A percentile compares a stretch with the other conserved stretches of the same genome.
phyloP scores from a whole-genome alignment of 2,113 vertebrate genomes.

The Chrysemys picta region DNA sequence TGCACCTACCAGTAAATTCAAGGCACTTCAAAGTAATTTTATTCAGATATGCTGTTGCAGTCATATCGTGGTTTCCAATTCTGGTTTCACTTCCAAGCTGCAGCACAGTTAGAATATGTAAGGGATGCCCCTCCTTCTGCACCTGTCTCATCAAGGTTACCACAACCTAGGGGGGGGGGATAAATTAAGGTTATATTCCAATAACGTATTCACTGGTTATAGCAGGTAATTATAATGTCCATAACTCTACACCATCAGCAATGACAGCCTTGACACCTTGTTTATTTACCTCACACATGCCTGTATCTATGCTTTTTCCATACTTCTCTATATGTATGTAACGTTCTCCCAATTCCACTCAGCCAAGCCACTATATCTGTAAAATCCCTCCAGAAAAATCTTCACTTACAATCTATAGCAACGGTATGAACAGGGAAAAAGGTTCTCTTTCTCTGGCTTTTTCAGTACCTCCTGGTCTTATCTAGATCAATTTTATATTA shows the following conservation, averaged over 20 bases:
- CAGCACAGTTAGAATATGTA: constrained; percentile 85
- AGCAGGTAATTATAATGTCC: not conserved
- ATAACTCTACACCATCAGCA: not conserved
- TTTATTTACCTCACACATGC: not conserved
- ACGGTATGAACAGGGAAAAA: not conserved
- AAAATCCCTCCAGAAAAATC: not conserved
- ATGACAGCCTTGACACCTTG: not conserved
- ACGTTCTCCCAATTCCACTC: rapidly evolving
- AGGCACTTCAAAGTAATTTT: constrained; percentile 86
- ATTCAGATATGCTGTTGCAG: constrained; percentile 87
- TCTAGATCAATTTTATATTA: too few species aligned
- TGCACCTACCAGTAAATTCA: constrained; percentile 86
- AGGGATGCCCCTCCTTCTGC: constrained; percentile 76
- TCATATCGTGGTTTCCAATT: constrained; percentile 84
- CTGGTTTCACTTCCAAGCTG: constrained; percentile 88
- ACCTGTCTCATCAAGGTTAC: constrained; percentile 86
- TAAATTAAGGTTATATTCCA: not conserved
- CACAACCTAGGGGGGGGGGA: constrained; percentile 76
- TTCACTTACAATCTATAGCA: not conserved
- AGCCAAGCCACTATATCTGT: not conserved
- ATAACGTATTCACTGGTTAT: not conserved
- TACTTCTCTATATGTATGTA: not conserved
- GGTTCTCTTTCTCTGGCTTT: too few species aligned
- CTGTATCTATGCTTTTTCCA: not conserved
- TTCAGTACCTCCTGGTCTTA: too few species aligned